These are phyloP conservation scores for Zalophus californianus DNA, from an alignment of 2,797 vertebrate genomes.

Conservation along the genomic window DNA sequence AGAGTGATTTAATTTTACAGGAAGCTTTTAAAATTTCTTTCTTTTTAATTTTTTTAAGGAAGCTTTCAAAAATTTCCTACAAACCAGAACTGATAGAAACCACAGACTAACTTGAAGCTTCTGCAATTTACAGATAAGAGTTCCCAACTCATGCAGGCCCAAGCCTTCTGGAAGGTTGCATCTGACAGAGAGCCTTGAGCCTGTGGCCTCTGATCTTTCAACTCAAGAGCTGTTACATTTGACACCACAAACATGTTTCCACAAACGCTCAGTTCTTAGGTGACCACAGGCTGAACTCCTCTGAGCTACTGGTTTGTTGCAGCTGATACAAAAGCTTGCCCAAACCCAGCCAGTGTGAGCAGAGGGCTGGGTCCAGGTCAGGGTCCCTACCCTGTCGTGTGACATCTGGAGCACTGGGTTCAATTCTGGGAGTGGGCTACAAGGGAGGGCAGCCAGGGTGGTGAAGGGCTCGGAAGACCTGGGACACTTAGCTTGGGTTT, in stretches of 20 bases:
- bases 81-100: background rate
- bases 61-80: background rate
- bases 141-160: background rate
- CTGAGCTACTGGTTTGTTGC: background rate
- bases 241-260: background rate
- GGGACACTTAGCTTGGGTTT: background rate
- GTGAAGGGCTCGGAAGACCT: background rate
- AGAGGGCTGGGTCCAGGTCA: background rate
- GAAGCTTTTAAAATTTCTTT: background rate
- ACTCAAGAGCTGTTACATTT: background rate
- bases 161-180: background rate
- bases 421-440: background rate
- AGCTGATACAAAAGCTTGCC: background rate
- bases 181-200: background rate
- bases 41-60: background rate
- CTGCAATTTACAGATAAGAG: slow-evolving; percentile 15
- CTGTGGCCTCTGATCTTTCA: background rate
- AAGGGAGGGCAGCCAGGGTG: background rate
- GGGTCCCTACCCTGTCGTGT: background rate
- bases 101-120: background rate
- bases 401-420: background rate
- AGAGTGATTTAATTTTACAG: slow-evolving; percentile 4
- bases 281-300: background rate
- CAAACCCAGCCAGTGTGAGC: background rate
- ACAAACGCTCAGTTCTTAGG: background rate